These are phyloP conservation scores for Phasianus colchicus DNA, from an alignment of 2,113 vertebrate species.

Conservation along the genomic window DNA sequence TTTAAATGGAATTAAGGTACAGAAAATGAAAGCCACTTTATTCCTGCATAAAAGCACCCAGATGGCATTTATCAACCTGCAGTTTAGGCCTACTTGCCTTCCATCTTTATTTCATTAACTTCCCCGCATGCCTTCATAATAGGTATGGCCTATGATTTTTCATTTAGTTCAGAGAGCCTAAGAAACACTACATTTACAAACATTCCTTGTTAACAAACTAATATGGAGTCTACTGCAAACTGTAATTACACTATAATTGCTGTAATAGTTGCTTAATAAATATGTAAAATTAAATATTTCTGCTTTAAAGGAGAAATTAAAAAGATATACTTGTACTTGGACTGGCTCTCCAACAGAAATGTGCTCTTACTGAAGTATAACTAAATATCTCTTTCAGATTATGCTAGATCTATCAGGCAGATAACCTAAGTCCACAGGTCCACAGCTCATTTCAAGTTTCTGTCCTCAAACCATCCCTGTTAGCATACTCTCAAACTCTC, in stretches of 20 bases:
- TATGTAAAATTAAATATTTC: background rate
- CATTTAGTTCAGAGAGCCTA: background rate
- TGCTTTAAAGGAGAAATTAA: background rate
- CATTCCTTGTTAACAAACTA: background rate
- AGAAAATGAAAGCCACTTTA: constrained; percentile 56
- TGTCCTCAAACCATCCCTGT: background rate
- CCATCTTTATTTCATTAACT: constrained; percentile 61
- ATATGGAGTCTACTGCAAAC: background rate
- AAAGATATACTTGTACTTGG: background rate
- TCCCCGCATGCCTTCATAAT: constrained; percentile 6
- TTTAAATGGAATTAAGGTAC: constrained; percentile 63
- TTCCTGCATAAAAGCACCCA: constrained; percentile 29
- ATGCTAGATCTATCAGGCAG: background rate
- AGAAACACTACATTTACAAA: background rate
- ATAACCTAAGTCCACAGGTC: background rate
- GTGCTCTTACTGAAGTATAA: background rate
- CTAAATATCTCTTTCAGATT: background rate
- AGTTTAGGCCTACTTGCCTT: constrained; percentile 20
- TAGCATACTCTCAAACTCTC: background rate
- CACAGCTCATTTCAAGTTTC: background rate
- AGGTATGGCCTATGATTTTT: background rate
- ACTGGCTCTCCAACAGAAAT: background rate
- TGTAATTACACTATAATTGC: background rate
- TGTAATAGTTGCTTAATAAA: background rate
- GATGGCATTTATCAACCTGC: constrained; percentile 37